Base-by-base conservation (phyloP, 2,888 invertebrate genomes). In the Melanostoma mellinum region DNA sequence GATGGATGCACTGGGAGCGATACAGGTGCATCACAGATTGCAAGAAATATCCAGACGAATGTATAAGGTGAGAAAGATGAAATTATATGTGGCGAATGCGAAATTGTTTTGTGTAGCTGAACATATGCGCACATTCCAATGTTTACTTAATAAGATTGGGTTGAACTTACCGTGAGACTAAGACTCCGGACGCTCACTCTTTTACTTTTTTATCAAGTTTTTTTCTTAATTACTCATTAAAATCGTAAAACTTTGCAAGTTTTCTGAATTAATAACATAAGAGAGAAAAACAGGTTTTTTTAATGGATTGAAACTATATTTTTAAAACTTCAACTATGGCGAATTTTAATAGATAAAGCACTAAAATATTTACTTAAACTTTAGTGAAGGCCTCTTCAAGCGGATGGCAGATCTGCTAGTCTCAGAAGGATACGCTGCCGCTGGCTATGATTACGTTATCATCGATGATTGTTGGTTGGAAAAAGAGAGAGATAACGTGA, bases 401-500 rank as follows among this genome's bases (percentile, higher is more conserved):
- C 91, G 93, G 32, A 93, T 93, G 73, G 93, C 94, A 0, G 94
- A 95, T 87, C 87, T 92, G 5, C 89, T 95, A 89, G 93, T 93
- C 0, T 91, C 91, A 3, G 95, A 95, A 60, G 96, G 96, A 0
- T 96, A 95, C 88, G 90, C 93, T 3, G 93, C 92, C 6, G 94
- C 93, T 2, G 96, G 96, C 0, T 96, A 96, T 89, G 92, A 94
- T 85, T 95, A 95, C 87, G 90, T 95, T 0, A 94, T 94, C 61
- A 94, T 95, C 55, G 95, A 95, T 86, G 95, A 96, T 89, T 96
- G 96, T 89, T 96, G 96, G 96, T 90, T 95, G 88, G 94, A 94
- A 86, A 93, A 92, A 86, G 87, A 93, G 8, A 91, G 96, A 42
- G 94, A 94, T 56, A 87, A 90, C 3, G 68, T 65, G 1, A 92